Conservation (phyloP, 2,888 invertebrate genomes). For the Tachina fera region DNA sequence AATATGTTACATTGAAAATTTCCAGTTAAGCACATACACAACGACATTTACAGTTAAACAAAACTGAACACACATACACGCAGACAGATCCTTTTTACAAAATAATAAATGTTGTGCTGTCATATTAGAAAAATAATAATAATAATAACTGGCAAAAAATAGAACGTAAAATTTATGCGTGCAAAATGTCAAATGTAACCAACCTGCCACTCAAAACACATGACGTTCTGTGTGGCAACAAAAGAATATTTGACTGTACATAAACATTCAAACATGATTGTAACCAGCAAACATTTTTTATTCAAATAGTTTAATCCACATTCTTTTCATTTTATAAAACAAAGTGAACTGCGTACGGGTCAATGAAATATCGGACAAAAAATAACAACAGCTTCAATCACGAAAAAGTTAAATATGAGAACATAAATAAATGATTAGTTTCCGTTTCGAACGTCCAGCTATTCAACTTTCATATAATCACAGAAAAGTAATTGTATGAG, state of each 20-base stretch:
- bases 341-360: too few relatives aligned
- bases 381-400: too few relatives aligned
- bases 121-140: constrained; percentile 47
- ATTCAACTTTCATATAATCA: too few relatives aligned
- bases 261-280: not conserved
- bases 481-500: too few relatives aligned
- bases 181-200: constrained; percentile 26
- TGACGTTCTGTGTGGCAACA: not conserved
- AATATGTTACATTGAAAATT: constrained; percentile 37
- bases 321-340: too few relatives aligned
- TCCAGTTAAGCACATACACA: constrained; percentile 17
- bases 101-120: constrained; percentile 47
- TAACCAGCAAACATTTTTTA: not conserved
- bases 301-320: not conserved
- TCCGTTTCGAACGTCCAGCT: too few relatives aligned
- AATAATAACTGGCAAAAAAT: constrained; percentile 4
- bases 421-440: too few relatives aligned
- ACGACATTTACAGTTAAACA: constrained; percentile 11
- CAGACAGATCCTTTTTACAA: not conserved
- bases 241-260: not conserved
- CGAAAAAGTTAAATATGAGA: too few relatives aligned
- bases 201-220: not conserved
- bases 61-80: not conserved
- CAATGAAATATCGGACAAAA: too few relatives aligned
- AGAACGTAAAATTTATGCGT: not conserved